phyloP scores from a whole-genome alignment of 1,140 invertebrate genomes.

The Trichonephila inaurata region DNA sequence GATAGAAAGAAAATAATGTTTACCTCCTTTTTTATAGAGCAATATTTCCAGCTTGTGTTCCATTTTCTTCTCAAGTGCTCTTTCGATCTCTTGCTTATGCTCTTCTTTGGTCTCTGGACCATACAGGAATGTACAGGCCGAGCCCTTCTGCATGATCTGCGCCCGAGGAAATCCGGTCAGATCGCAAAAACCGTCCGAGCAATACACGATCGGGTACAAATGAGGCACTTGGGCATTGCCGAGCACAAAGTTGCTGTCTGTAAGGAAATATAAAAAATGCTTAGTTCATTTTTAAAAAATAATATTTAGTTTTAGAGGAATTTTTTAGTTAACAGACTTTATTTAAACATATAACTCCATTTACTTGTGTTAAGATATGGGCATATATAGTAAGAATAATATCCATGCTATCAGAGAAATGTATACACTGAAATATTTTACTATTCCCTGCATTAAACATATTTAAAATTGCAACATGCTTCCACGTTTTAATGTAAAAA shows the following conservation, averaged over 20 bases:
- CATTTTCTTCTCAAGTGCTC: conserved; percentile 91
- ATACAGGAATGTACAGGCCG: conserved; percentile 97
- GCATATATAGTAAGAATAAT: too few species aligned
- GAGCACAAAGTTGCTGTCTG: conserved; percentile 99
- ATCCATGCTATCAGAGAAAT: too few species aligned
- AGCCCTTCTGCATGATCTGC: conserved; percentile 98
- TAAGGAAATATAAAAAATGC: conserved; percentile 79
- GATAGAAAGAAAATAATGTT: conserved; percentile 78
- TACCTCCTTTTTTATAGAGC: conserved; percentile 97
- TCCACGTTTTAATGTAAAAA: too few species aligned
- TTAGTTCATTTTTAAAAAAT: too few species aligned
- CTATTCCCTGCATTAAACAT: too few species aligned
- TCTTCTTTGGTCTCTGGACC: conserved; percentile 94
- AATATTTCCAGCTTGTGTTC: conserved; percentile 96
- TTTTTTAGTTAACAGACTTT: too few species aligned
- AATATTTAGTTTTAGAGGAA: too few species aligned
- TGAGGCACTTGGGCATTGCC: conserved; percentile 95
- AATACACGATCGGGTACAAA: conserved; percentile 97
- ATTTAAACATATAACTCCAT: too few species aligned
- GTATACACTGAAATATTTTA: too few species aligned
- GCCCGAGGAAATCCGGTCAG: conserved; percentile 95
- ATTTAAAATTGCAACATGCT: too few species aligned
- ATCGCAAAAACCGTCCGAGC: conserved; percentile 98
- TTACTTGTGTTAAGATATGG: too few species aligned
- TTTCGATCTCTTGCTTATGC: conserved; percentile 93